Conservation (phyloP, 2,888 invertebrate genomes). For the Eupithecia subumbrata region DNA sequence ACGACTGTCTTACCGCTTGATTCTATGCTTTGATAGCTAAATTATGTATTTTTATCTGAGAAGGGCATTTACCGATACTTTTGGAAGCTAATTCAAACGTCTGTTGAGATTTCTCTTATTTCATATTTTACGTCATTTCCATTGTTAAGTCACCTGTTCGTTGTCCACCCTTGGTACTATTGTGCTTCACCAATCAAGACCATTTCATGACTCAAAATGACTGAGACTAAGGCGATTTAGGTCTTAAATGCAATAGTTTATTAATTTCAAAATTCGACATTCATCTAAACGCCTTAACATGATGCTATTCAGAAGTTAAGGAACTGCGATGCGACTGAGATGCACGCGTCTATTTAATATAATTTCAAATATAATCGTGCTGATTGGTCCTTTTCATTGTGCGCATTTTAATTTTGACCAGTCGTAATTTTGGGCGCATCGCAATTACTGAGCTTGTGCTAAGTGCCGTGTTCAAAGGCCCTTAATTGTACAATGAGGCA, state of each 20-base stretch:
- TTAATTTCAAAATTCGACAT: not conserved
- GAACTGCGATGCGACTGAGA: not conserved
- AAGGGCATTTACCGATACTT: slow-evolving; percentile 53
- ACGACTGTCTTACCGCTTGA: slow-evolving; percentile 12
- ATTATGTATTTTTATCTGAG: slow-evolving; percentile 23
- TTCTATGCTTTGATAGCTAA: slow-evolving; percentile 14
- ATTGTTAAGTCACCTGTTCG: slow-evolving; percentile 62
- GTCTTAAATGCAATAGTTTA: slow-evolving; percentile 6
- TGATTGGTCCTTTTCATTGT: not conserved
- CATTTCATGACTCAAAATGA: slow-evolving; percentile 26
- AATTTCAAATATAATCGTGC: not conserved
- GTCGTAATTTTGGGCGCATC: not conserved
- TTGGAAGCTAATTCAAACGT: slow-evolving; percentile 53
- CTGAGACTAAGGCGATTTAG: slow-evolving; percentile 17
- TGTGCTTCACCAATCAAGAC: slow-evolving; percentile 44
- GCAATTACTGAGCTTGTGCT: not conserved
- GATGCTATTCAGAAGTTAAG: not conserved
- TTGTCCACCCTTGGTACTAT: slow-evolving; percentile 54
- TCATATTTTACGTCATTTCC: slow-evolving; percentile 60
- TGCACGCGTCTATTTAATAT: not conserved
- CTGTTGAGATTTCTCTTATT: slow-evolving; percentile 62
- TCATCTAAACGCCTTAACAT: not conserved
- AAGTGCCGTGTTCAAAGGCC: not conserved
- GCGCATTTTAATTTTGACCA: not conserved
- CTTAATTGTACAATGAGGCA: slow-evolving; percentile 24